Evolutionary conservation across 2,888 invertebrate species (phyloP).

Genomic region (Odiellus spinosus): DNA sequence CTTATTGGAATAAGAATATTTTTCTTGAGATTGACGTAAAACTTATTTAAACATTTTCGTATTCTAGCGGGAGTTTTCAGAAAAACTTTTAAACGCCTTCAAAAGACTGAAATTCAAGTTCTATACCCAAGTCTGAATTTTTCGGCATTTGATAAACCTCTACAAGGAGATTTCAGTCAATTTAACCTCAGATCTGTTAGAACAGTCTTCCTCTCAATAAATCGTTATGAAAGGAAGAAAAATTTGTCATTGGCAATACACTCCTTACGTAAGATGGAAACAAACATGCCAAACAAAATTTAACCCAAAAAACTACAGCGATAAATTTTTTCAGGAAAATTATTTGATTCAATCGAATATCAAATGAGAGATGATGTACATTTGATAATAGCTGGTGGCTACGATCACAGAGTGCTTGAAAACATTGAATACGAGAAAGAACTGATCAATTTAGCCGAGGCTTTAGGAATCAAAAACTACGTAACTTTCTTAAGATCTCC

Average conservation of each 20-base stretch:
- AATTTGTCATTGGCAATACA: slow-evolving; percentile 70
- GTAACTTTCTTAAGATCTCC: slow-evolving; percentile 75
- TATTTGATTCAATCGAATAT: too few species aligned
- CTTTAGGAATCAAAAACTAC: slow-evolving; percentile 48
- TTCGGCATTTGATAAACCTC: slow-evolving; percentile 45
- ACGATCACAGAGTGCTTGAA: slow-evolving; percentile 70
- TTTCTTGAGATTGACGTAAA: too few species aligned
- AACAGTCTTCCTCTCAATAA: slow-evolving; percentile 70
- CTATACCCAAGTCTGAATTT: slow-evolving; percentile 90
- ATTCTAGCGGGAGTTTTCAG: slow-evolving; percentile 54
- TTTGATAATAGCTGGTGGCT: slow-evolving; percentile 88
- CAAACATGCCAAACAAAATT: not conserved
- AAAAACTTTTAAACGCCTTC: slow-evolving; percentile 60
- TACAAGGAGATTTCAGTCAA: slow-evolving; percentile 23
- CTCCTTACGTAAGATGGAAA: slow-evolving; percentile 50
- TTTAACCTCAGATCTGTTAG: slow-evolving; percentile 24
- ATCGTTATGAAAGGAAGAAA: slow-evolving; percentile 94
- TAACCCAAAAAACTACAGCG: not conserved
- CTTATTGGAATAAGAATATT: slow-evolving; percentile 2
- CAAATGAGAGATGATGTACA: slow-evolving; percentile 36
- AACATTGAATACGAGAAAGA: slow-evolving; percentile 73
- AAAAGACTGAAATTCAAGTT: slow-evolving; percentile 49
- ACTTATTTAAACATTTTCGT: too few species aligned
- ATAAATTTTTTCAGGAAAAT: not conserved
- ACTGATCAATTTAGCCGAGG: slow-evolving; percentile 46